Base-by-base conservation (phyloP, 1,140 invertebrate species). In the Zaprionus capensis region DNA sequence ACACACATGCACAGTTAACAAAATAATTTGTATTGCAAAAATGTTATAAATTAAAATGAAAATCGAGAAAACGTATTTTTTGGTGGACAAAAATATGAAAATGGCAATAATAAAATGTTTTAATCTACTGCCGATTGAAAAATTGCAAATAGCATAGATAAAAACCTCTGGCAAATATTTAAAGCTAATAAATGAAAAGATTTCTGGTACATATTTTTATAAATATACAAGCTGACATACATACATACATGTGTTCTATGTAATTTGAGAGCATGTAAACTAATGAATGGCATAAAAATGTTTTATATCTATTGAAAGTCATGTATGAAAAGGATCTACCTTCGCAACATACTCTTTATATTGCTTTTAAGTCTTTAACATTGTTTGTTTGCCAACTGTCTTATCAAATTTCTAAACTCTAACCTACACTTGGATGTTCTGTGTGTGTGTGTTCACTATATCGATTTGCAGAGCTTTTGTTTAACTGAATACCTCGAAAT, bases 391-490 rank as follows among this genome's bases (percentile, higher is more conserved):
- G 20, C 46, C 20, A 51, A 51, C 20, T 51, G 20, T 2, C 46
- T 51, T 24, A 51, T 51, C 46, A 20, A 51, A 24, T 51, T 51
- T 51, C 46, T 14, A 51, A 34, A 34, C 31, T 34, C 31, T 9
- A 34, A 34, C 31, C 9, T 34, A 34, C 3, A 70, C 28, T 53
- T 55, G 36, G 15, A 12, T 61, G 51, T 66, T 34, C 41, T 31
- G 28, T 62, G 26, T 64, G 24, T 59, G 31, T 56, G 20, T 36
- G n/a, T 9, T 5, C 22, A 38, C 41, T 61, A 58, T 80, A 76
- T 81, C 59, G 78, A 81, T 79, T 80, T 79, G 44, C 57, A 72
- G 46, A 59, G 62, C 75, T 68, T 36, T 78, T 82, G 66, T 78
- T 73, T 73, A 74, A 81, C 74, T 74, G 46, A 78, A 78, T 63